Conservation (phyloP, 2,797 vertebrate species). For the Silurus lanzhouensis region DNA sequence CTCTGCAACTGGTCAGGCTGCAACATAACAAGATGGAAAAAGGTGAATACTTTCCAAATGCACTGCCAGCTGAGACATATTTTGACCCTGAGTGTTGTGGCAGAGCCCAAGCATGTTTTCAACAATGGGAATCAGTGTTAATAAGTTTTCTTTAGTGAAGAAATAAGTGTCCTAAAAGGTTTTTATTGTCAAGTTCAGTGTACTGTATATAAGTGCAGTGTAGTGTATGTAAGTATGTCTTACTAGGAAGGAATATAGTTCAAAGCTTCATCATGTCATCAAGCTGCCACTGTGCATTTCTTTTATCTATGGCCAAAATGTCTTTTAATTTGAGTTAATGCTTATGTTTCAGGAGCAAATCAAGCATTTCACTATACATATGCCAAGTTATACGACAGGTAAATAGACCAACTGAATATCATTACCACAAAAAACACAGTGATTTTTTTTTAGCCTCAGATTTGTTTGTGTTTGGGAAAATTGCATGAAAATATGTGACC, state of each 20-base stretch:
- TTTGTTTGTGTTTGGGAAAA: not conserved
- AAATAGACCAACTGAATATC: not conserved
- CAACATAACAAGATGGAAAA: too few relatives aligned
- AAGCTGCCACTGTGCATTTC: not conserved
- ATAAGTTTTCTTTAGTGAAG: too few relatives aligned
- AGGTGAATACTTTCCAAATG: not conserved
- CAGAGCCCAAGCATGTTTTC: not conserved
- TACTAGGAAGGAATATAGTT: not conserved
- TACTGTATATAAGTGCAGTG: not conserved
- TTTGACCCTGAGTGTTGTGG: not conserved
- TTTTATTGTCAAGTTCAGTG: constrained; percentile 1
- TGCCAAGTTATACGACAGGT: constrained; percentile 6
- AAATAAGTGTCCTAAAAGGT: not conserved
- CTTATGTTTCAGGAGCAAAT: not conserved
- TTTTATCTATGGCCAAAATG: not conserved
- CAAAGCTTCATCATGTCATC: not conserved
- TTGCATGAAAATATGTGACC: not conserved
- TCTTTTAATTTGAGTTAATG: not conserved
- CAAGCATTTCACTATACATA: not conserved
- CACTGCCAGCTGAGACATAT: not conserved
- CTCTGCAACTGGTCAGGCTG: too few relatives aligned
- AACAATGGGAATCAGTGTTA: not conserved
- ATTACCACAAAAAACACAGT: not conserved
- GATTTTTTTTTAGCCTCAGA: not conserved
- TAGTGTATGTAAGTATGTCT: not conserved